Evolutionary conservation across 2,888 invertebrate genomes (phyloP), one percentile per base, ranked within the genome.

Genomic region (Melanotus villosus): DNA sequence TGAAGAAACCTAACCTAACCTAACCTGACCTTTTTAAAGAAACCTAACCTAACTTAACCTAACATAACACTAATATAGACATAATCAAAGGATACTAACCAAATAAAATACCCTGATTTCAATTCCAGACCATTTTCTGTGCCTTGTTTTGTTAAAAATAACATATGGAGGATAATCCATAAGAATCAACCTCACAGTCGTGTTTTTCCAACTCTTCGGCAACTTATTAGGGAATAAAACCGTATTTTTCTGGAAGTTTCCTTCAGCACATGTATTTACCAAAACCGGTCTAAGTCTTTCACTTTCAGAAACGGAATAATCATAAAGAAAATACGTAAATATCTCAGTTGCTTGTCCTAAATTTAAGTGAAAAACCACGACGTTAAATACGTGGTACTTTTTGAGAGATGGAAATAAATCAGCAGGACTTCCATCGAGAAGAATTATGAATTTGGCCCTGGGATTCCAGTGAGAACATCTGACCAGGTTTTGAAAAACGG

Each of bases 151-250:
- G n/a, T n/a, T n/a, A n/a, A n/a, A n/a, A n/a, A n/a, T n/a, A n/a
- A n/a, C n/a, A 18, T 50, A 65, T 5, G 65, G 65, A 2, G 65
- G 65, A 26, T 38, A 59, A 0, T 23, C 5, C 2, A 65, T 18
- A 12, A 32, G 21, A 7, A 30, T 30, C 3, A 47, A 5, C 14
- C 36, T 32, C 0, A 57, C 30, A 19, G 38, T 34, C 23, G 43
- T 34, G 14, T 63, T 50, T 9, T n/a, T 34, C 62, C 56, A 68
- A 57, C 19, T 9, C 9, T 47, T 16, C 0, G 68, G 68, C 0
- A 56, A 7, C 21, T 67, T 60, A 6, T 67, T 45, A 6, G 54
- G 52, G 36, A 67, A 67, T n/a, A 67, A 54, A 36, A 54, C 18
- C 12, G n/a, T 5, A 12, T 12, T 36, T 6, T 43, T 9, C n/a